These are phyloP conservation scores for Shargacucullia verbasci DNA, from an alignment of 2,888 invertebrate genomes.

Conservation along the genomic window DNA sequence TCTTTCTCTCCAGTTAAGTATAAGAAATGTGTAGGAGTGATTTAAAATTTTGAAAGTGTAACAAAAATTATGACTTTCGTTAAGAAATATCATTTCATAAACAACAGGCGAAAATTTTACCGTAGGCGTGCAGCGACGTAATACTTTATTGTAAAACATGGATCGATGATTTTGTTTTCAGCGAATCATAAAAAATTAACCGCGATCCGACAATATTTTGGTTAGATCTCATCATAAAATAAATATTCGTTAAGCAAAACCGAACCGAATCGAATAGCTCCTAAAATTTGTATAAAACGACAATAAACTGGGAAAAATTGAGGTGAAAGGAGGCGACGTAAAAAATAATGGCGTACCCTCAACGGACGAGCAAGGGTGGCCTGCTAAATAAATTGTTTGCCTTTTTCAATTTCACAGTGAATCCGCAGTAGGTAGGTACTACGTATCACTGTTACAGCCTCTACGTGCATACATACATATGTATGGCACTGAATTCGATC, in stretches of 20 bases:
- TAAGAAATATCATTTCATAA: conserved; percentile 23
- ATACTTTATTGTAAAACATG: conserved; percentile 23
- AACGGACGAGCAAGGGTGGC: conserved; percentile 70
- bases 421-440: too few relatives aligned
- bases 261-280: conserved; percentile 65
- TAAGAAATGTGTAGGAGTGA: conserved; percentile 10
- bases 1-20: conserved; percentile 18
- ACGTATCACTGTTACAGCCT: conserved; percentile 47
- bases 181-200: conserved; percentile 37
- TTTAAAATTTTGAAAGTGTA: conserved; percentile 2
- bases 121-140: conserved; percentile 14
- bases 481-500: conserved; percentile 43
- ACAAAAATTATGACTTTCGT: conserved; percentile 14
- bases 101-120: conserved; percentile 1
- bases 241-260: conserved; percentile 65
- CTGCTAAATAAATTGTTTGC: conserved; percentile 83
- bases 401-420: conserved; percentile 79
- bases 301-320: conserved; percentile 80
- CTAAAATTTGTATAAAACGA: conserved; percentile 83
- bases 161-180: conserved; percentile 15
- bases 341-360: conserved; percentile 84
- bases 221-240: conserved; percentile 58
- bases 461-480: conserved; percentile 44
- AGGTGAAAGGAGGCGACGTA: conserved; percentile 80
- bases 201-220: conserved; percentile 29